phyloP scores from a whole-genome alignment of 1,140 invertebrate species.

The Leptonema lineaticorne region DNA sequence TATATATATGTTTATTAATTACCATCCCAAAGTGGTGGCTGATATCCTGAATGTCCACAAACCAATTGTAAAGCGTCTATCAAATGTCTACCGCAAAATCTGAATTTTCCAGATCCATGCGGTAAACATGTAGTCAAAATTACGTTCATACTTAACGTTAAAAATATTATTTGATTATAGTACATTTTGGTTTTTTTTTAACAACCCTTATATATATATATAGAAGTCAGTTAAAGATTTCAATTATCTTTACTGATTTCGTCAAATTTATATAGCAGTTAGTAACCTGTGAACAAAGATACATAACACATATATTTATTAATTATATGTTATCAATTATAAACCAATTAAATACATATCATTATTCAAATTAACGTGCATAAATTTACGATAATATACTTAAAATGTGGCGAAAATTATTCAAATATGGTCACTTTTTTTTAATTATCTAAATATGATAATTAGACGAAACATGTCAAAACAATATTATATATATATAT shows the following conservation, averaged over 20 bases:
- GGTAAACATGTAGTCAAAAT: constrained; percentile 9
- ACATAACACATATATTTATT: too few relatives aligned
- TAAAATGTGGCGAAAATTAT: too few relatives aligned
- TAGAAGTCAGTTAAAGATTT: not conserved
- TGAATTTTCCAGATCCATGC: constrained; percentile 1
- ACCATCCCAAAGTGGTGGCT: constrained; percentile 31
- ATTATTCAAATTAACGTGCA: too few relatives aligned
- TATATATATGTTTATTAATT: not conserved
- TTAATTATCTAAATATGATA: too few relatives aligned
- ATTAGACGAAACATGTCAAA: too few relatives aligned
- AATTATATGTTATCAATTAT: too few relatives aligned
- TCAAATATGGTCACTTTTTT: too few relatives aligned
- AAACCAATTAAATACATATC: too few relatives aligned
- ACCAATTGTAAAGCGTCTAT: constrained; percentile 30
- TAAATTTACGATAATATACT: too few relatives aligned
- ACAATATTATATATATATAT: too few relatives aligned
- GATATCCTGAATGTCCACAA: constrained; percentile 31
- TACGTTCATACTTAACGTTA: not conserved
- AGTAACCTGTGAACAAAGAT: too few relatives aligned
- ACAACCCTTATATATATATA: not conserved
- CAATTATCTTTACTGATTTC: not conserved
- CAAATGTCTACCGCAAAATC: constrained; percentile 32
- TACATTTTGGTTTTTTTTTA: constrained; percentile 28
- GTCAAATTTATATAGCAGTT: too few relatives aligned
- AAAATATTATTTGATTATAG: not conserved